Percentiles rank a stretch among this genome's conserved stretches.
Evolutionary conservation across 1,140 invertebrate species (phyloP).

Genomic region (Psilanteris sp.): DNA sequence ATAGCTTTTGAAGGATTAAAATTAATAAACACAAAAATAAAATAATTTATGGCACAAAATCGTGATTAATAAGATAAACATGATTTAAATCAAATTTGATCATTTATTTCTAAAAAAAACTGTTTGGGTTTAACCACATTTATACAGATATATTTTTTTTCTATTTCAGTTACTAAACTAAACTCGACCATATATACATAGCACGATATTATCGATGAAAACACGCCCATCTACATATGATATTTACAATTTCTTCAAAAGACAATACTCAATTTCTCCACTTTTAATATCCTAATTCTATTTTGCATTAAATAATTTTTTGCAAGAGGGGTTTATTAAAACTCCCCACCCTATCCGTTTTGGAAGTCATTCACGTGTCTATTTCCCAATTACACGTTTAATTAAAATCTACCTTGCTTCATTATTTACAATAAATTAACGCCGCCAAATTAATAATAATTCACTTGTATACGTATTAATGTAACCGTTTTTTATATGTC

Average conservation of each 20-base stretch:
- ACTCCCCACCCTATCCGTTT: too few relatives aligned
- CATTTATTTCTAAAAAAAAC: constrained; percentile 15
- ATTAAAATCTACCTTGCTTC: constrained; percentile 24
- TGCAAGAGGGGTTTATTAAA: too few relatives aligned
- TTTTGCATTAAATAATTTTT: too few relatives aligned
- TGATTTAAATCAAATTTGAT: constrained; percentile 12
- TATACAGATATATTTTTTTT: constrained; percentile 55
- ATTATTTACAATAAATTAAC: constrained; percentile 44
- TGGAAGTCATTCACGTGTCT: background rate
- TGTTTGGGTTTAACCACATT: constrained; percentile 36
- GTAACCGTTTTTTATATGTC: background rate
- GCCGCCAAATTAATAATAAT: constrained; percentile 13
- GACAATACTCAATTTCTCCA: constrained; percentile 5
- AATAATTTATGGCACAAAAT: too few relatives aligned
- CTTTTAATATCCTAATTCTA: too few relatives aligned
- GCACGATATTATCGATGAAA: constrained; percentile 55
- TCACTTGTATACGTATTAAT: constrained; percentile 17
- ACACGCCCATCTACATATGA: constrained; percentile 63
- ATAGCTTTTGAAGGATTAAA: too few relatives aligned
- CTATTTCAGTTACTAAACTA: constrained; percentile 64
- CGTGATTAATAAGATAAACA: too few relatives aligned
- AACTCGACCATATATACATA: constrained; percentile 69
- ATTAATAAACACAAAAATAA: too few relatives aligned
- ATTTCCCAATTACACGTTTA: constrained; percentile 17
- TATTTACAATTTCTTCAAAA: constrained; percentile 46